Base-by-base conservation (phyloP, 2,113 vertebrate genomes). In the Gymnobelideus leadbeateri region DNA sequence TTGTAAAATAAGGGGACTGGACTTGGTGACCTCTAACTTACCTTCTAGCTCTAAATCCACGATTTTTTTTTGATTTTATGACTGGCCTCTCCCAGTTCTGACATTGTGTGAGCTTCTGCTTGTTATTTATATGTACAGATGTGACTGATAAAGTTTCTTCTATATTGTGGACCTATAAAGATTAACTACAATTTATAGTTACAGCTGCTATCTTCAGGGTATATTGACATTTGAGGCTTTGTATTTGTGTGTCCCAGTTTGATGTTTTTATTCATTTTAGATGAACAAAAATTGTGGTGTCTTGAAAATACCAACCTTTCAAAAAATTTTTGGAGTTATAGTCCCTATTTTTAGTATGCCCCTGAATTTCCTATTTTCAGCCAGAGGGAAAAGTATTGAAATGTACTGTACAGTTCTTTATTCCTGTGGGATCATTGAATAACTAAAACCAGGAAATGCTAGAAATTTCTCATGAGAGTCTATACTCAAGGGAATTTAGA, bases 381-480 rank as follows among this genome's bases (percentile, higher is more conserved):
- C 51, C 37, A 68, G 90, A 91, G 49, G 61, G 43, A 43, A n/a
- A 46, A 95, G 84, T 93, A 57, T 92, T 89, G 94, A 93, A 61
- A 57, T 54, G 92, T 92, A 68, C 43, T 93, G 24, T 92, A 31
- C 61, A 49, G 84, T 92, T 94, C 43, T n/a, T 7, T 94, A 0
- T 92, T 95, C 84, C 46, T 89, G 19, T 94, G 94, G 90, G 89
- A 95, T 92, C 84, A 28, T 43, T 93, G 46, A 94, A 89, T 89
- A 91, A 57, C 19, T 93, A 61, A 95, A 93, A 93, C 57, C 26
- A 91, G 46, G 57, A 94, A 93, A 51, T 89, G 93, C 46, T 54
- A 94, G 53, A 92, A 92, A 68, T 89, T 95, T 95, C 51, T 94
- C 54, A 92, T 92, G 94, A 37, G 57, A 89, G 19, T 96, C 68